Conservation (phyloP, 2,113 vertebrate species). For the Camelus dromedarius region DNA sequence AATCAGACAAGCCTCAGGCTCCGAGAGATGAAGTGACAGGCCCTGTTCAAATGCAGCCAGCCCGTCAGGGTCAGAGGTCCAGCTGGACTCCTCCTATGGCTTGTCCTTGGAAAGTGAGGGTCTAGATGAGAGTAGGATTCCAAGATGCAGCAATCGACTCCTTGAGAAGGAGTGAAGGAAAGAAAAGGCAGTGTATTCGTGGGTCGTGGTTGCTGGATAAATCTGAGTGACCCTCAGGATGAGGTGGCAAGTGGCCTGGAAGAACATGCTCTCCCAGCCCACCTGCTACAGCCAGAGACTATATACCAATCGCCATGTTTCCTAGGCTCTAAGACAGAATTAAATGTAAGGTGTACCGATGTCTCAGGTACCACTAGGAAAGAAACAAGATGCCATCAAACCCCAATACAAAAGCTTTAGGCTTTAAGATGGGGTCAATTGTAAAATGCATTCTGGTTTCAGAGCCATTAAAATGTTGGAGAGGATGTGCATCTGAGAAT, state of each 20-base stretch:
- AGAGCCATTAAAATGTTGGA: background rate
- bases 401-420: too few species aligned
- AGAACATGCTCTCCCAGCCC: background rate
- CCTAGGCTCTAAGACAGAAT: background rate
- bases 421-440: background rate
- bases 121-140: background rate
- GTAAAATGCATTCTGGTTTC: background rate
- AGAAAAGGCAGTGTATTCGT: background rate
- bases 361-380: background rate
- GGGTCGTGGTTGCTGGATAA: background rate
- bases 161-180: background rate
- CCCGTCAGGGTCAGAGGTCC: background rate
- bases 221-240: background rate
- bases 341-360: background rate
- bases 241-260: background rate
- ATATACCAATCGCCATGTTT: accelerated
- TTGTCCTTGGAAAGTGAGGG: background rate
- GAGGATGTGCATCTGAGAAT: background rate
- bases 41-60: background rate
- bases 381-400: background rate
- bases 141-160: background rate
- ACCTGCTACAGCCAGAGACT: background rate
- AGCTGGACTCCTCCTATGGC: background rate
- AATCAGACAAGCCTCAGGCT: background rate
- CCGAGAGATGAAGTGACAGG: background rate